Evolutionary conservation across 2,113 vertebrate genomes (phyloP).

Genomic region (Helogale parvula): DNA sequence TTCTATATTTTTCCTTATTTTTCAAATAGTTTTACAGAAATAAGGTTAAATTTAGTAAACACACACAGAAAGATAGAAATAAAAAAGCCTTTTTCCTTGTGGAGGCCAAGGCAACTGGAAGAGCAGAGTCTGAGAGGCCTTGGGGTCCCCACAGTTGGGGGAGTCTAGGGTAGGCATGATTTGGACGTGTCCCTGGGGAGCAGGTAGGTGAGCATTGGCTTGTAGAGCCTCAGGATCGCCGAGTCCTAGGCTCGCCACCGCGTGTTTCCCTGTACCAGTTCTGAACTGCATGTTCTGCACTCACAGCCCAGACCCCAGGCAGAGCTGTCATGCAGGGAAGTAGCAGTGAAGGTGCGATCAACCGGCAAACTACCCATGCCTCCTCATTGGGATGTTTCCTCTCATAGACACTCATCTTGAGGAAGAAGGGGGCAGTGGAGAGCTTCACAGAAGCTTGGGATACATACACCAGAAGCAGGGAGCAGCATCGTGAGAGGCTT

Average conservation of each 20-base stretch:
- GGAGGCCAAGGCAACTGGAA: neutral
- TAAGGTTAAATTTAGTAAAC: neutral
- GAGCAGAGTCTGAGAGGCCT: neutral
- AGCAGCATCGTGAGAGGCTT: accelerated
- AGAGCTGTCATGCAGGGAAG: neutral
- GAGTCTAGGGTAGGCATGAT: neutral
- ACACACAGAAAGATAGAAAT: neutral
- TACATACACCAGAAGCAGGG: accelerated
- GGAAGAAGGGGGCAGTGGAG: neutral
- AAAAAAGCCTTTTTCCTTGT: neutral
- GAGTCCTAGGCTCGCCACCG: accelerated
- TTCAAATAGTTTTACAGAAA: neutral
- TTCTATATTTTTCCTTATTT: neutral
- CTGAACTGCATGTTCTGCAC: accelerated
- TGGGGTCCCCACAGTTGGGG: too few relatives aligned
- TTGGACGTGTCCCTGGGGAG: accelerated
- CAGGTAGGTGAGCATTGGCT: accelerated
- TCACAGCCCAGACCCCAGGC: accelerated
- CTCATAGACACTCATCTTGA: neutral
- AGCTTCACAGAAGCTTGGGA: neutral
- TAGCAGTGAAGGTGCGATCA: neutral
- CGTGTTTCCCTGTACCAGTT: too few relatives aligned
- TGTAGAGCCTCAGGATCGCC: neutral
- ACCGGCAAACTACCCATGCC: neutral
- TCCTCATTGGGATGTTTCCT: accelerated